Evolutionary conservation across 2,888 invertebrate genomes (phyloP).

Genomic region (Copidosoma aretas): DNA sequence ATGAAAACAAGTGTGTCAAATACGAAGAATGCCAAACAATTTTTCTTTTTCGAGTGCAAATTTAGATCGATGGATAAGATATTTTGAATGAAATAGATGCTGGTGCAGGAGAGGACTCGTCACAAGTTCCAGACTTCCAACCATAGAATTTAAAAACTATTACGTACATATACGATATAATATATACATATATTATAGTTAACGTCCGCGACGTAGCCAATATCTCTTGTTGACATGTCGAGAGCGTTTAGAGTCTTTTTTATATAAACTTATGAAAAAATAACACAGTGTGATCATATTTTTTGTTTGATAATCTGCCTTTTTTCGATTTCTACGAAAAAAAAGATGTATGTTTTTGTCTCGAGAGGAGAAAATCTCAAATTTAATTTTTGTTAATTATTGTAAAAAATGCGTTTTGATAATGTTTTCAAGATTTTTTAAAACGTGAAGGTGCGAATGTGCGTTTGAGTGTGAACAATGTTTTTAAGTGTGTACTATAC

Average conservation of each 20-base stretch:
- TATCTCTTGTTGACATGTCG: constrained; percentile 14
- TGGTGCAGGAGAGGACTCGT: too few relatives aligned
- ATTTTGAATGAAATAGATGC: too few relatives aligned
- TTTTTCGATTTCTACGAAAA: not conserved
- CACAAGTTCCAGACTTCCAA: constrained; percentile 9
- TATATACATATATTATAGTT: not conserved
- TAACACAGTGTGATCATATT: not conserved
- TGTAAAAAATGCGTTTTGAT: not conserved
- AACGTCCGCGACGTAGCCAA: not conserved
- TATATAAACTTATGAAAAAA: not conserved
- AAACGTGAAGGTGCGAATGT: not conserved
- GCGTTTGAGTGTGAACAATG: not conserved
- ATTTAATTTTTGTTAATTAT: too few relatives aligned
- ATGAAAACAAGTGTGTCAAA: too few relatives aligned
- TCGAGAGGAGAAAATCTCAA: not conserved
- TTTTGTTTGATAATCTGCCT: constrained; percentile 2
- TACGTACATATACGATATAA: not conserved
- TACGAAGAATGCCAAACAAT: too few relatives aligned
- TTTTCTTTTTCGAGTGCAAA: too few relatives aligned
- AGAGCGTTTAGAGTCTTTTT: constrained; percentile 23
- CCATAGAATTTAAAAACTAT: constrained; percentile 11
- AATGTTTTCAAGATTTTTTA: not conserved
- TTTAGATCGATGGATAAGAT: not conserved
- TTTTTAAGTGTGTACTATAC: constrained; percentile 30
- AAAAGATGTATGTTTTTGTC: not conserved